These are phyloP conservation scores for Acanthosepion lycidas DNA, from an alignment of 2,888 invertebrate genomes.

Conservation along the genomic window DNA sequence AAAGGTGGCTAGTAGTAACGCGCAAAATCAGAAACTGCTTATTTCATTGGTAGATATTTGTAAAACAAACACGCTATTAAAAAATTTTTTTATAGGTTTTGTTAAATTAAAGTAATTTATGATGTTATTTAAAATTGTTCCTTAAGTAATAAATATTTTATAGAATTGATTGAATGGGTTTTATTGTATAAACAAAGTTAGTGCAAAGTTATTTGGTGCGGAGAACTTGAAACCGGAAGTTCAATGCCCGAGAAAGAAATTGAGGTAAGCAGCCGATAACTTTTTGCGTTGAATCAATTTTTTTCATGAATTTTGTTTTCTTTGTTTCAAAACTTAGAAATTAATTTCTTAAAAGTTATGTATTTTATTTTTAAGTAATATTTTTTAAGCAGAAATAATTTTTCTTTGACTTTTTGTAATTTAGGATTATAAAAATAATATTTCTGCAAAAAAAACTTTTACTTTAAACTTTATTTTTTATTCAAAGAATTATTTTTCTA, in stretches of 20 bases:
- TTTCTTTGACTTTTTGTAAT: background rate
- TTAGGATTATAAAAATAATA: background rate
- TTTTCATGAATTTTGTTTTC: background rate
- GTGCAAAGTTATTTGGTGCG: background rate
- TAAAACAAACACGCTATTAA: background rate
- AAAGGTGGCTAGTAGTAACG: background rate
- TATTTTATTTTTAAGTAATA: background rate
- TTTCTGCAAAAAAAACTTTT: background rate
- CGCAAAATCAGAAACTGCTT: background rate
- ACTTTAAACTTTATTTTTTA: no score
- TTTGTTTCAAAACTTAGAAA: background rate
- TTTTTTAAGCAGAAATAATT: background rate
- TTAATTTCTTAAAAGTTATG: background rate
- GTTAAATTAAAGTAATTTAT: background rate
- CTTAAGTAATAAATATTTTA: background rate
- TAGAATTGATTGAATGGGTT: background rate
- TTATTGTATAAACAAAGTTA: background rate
- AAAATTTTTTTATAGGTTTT: background rate
- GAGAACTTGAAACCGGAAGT: background rate
- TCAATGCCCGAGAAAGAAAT: background rate
- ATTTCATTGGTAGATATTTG: background rate
- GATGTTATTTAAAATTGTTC: background rate
- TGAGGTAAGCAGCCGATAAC: conserved; percentile 9
- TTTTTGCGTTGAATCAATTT: conserved; percentile 18
- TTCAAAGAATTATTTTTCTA: no score